Base-by-base conservation (phyloP, 1,140 invertebrate genomes). In the Centruroides vittatus region DNA sequence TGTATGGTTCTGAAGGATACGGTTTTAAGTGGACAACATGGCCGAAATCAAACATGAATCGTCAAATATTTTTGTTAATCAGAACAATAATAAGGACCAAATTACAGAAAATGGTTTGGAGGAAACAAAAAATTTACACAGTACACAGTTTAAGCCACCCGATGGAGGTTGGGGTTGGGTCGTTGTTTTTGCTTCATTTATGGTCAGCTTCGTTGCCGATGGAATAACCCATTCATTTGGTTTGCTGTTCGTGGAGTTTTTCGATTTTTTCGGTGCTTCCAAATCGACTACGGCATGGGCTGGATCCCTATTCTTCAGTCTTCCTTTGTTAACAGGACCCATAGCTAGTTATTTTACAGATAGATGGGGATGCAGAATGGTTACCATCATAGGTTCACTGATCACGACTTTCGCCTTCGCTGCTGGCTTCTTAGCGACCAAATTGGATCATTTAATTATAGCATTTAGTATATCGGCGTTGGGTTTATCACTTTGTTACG, bases 211-310 rank as follows among this genome's bases (percentile, higher is more conserved):
- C 11, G 78, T 98, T 41, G 91, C 98, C 12, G 95, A 98, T 71
- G 95, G 95, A 34, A 92, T 97, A 60, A 91, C 95, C 54, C 96
- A 94, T 76, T 91, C 89, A 35, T 91, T 89, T 68, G 87, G 88
- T 23, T 76, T 84, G 49, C 82, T 94, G 58, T 76, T 86, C 35
- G 69, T 73, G 2, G 72, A 81, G 9, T 80, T 86, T 59, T 66
- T 76, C 7, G 68, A 73, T 0, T 71, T 78, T 41, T 85, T 86
- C 68, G 67, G 78, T 11, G 77, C 78, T 66, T 80, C 79, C 6
- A 81, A 82, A 65, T 80, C 86, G 0, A 76, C 84, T 67, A 87
- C 88, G 10, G 81, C 91, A 0, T 80, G 88, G 49, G 85, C 94
- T 12, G 87, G 86, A 41, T 95, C 93, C 3, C 75, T 97, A 47